These are phyloP conservation scores for Oxytorus armatus DNA, from an alignment of 2,888 invertebrate species.

Conservation along the genomic window DNA sequence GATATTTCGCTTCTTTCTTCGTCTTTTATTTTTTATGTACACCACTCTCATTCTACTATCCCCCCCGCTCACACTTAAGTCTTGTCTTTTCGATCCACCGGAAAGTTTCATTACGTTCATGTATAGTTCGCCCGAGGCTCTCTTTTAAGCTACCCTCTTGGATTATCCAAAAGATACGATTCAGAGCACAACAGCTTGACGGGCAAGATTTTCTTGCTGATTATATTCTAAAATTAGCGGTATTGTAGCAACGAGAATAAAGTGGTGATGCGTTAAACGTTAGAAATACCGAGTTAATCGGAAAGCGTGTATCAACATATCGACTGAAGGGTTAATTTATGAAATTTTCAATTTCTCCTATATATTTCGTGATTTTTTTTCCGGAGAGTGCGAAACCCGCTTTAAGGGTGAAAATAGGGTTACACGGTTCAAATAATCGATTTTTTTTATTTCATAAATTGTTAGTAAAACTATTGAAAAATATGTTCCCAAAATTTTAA, in stretches of 20 bases:
- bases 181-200: neutral
- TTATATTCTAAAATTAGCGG: neutral
- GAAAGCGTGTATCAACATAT: too few species aligned
- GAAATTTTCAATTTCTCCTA: neutral
- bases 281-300: too few species aligned
- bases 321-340: too few species aligned
- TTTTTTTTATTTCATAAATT: too few species aligned
- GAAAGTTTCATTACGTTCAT: constrained; percentile 59
- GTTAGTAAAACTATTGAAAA: too few species aligned
- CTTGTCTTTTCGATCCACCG: constrained; percentile 39
- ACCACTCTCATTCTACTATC: constrained; percentile 34
- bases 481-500: too few species aligned
- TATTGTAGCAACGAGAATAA: neutral
- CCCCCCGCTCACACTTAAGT: constrained; percentile 10
- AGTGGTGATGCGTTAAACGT: too few species aligned
- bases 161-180: constrained; percentile 42
- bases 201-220: neutral
- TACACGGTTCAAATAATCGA: too few species aligned
- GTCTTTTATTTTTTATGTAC: constrained; percentile 18
- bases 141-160: constrained; percentile 40
- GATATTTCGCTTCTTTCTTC: constrained; percentile 75
- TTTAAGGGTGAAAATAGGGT: too few species aligned
- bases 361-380: neutral
- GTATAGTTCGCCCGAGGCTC: constrained; percentile 52
- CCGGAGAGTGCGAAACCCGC: constrained; percentile 68